Percentiles rank a stretch among this genome's conserved stretches.
phyloP scores from a whole-genome alignment of 2,113 vertebrate genomes.

The Amblyornis subalaris region DNA sequence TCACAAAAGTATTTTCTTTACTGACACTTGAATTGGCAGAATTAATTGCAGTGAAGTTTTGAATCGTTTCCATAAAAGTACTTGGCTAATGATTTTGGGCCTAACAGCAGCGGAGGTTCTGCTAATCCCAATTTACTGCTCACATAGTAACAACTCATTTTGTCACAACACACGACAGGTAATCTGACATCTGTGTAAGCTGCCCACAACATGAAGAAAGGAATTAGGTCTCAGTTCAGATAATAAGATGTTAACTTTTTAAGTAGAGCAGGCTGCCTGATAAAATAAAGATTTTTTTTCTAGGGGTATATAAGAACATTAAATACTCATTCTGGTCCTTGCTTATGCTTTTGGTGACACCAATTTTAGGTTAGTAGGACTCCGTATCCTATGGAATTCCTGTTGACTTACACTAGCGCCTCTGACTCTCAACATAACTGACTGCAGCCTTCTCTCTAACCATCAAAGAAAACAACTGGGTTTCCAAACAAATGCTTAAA shows the following conservation, averaged over 20 bases:
- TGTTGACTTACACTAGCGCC: neutral
- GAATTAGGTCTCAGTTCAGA: neutral
- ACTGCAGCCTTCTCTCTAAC: neutral
- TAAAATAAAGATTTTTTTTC: neutral
- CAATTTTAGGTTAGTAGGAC: neutral
- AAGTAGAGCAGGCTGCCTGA: neutral
- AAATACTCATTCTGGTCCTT: neutral
- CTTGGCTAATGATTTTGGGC: neutral
- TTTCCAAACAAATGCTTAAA: neutral
- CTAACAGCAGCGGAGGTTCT: neutral
- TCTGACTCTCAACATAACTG: neutral
- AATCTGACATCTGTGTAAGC: neutral
- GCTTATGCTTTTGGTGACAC: neutral
- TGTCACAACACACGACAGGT: neutral
- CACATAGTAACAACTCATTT: neutral
- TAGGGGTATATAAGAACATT: neutral
- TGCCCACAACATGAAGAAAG: neutral
- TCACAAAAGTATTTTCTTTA: neutral
- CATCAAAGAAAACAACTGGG: neutral
- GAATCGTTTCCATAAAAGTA: neutral
- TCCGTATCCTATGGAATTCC: neutral
- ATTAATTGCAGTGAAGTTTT: neutral
- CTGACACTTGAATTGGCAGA: neutral
- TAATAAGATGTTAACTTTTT: neutral
- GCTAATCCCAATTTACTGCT: neutral